These are phyloP conservation scores for Patiria pectinifera DNA, from an alignment of 53 echinoderm and acorn worm genomes.

Conservation along the genomic window DNA sequence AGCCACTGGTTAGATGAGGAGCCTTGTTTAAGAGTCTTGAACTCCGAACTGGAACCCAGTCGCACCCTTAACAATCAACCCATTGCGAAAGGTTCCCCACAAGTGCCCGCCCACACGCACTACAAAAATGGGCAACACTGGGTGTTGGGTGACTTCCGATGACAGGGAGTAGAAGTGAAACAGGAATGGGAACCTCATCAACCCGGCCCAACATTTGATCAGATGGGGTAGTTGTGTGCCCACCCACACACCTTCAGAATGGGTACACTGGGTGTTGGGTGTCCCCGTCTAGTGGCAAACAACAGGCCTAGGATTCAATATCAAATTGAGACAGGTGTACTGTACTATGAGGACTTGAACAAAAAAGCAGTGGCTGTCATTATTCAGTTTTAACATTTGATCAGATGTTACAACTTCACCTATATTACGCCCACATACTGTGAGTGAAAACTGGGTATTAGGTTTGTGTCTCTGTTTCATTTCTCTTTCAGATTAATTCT, in stretches of 20 bases:
- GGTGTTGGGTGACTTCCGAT: slow-evolving; percentile 62
- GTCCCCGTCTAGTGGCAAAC: slow-evolving; percentile 48
- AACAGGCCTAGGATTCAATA: slow-evolving; percentile 25
- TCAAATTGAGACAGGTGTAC: background rate
- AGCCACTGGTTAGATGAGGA: background rate
- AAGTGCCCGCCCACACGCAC: slow-evolving; percentile 56
- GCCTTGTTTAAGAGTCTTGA: slow-evolving; percentile 40
- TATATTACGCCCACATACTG: background rate
- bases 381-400: slow-evolving; percentile 51
- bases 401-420: slow-evolving; percentile 15
- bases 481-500: background rate
- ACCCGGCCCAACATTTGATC: slow-evolving; percentile 49
- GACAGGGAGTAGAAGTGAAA: slow-evolving; percentile 53
- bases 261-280: slow-evolving; percentile 62
- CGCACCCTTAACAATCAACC: slow-evolving; percentile 43
- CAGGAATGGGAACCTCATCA: background rate
- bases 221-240: slow-evolving; percentile 43
- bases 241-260: slow-evolving; percentile 60
- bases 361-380: slow-evolving; percentile 29
- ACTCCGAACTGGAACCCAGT: slow-evolving; percentile 48
- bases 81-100: slow-evolving; percentile 27
- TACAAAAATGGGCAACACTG: slow-evolving; percentile 48
- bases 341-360: slow-evolving; percentile 21
- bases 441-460: slow-evolving; percentile 6
- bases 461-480: slow-evolving; percentile 7